These are phyloP conservation scores for Saccostrea glomerata DNA, from an alignment of 1,140 invertebrate genomes.

Conservation along the genomic window DNA sequence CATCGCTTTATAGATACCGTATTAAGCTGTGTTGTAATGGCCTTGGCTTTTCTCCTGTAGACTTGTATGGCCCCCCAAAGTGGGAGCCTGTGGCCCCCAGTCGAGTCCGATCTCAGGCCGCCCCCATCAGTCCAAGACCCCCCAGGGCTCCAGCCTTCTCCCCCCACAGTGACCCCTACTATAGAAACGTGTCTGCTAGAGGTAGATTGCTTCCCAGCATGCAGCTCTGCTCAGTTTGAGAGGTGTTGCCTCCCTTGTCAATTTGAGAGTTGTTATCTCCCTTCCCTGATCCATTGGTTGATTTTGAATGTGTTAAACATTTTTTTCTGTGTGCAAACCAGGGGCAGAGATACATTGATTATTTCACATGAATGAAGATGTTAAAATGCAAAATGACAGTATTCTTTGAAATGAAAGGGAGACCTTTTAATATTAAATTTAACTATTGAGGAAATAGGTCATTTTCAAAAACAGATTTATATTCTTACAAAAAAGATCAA, in stretches of 20 bases:
- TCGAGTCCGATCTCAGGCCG: not conserved
- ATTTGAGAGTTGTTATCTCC: not conserved
- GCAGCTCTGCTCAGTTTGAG: not conserved
- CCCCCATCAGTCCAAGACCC: not conserved
- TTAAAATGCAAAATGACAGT: too few relatives aligned
- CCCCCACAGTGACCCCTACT: constrained; percentile 39
- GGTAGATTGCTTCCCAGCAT: constrained; percentile 57
- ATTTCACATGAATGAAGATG: not conserved
- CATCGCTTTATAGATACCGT: not conserved
- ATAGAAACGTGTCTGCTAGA: constrained; percentile 62
- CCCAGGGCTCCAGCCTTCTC: constrained; percentile 26
- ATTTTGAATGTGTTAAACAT: too few relatives aligned
- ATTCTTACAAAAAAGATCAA: too few relatives aligned
- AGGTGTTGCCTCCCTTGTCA: not conserved
- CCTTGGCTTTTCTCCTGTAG: not conserved
- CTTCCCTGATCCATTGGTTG: not conserved
- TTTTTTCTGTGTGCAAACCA: not conserved
- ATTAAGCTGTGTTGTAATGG: not conserved
- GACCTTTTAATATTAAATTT: too few relatives aligned
- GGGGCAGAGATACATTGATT: not conserved
- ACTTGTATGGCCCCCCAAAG: constrained; percentile 8
- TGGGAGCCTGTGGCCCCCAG: constrained; percentile 14
- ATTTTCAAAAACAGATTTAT: too few relatives aligned
- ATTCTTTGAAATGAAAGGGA: too few relatives aligned
- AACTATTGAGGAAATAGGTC: too few relatives aligned